These are phyloP conservation scores for Drosophila neonasuta DNA, from an alignment of 2,888 invertebrate genomes.

Conservation along the genomic window DNA sequence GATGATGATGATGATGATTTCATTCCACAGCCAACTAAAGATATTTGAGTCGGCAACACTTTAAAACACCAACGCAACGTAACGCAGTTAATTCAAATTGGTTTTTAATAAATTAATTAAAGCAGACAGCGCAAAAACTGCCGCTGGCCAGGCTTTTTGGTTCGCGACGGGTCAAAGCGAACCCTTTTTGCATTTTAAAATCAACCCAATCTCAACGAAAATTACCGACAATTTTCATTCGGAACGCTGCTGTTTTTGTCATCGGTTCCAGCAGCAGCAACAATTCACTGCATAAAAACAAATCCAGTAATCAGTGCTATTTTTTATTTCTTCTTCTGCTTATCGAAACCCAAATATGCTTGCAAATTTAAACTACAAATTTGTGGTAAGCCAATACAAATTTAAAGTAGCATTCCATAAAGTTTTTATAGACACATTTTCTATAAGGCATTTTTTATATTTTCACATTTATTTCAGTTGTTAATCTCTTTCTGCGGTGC, in stretches of 20 bases:
- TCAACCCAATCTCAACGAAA: not conserved
- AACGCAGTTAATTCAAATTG: constrained; percentile 23
- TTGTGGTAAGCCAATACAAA: too few relatives aligned
- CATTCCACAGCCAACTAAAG: not conserved
- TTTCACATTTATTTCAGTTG: too few relatives aligned
- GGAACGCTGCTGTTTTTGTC: constrained; percentile 1
- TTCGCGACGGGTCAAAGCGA: constrained; percentile 7
- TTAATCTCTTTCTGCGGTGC: not conserved
- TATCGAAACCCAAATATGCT: not conserved
- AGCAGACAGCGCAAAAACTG: not conserved
- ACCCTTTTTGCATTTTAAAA: constrained; percentile 1
- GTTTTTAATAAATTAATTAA: constrained; percentile 33
- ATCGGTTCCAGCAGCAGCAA: constrained; percentile 4
- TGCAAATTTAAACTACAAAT: too few relatives aligned
- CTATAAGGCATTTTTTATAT: too few relatives aligned
- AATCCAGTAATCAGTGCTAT: not conserved
- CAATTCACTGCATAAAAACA: not conserved
- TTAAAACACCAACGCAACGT: constrained; percentile 1
- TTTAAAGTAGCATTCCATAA: too few relatives aligned
- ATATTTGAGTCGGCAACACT: constrained; percentile 1
- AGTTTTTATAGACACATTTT: too few relatives aligned
- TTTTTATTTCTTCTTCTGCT: not conserved
- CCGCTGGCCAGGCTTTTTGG: not conserved
- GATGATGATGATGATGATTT: not conserved
- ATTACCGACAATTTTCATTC: constrained; percentile 25